These are phyloP conservation scores for Drosophila bifasciata DNA, from an alignment of 1,140 invertebrate species.

Conservation along the genomic window DNA sequence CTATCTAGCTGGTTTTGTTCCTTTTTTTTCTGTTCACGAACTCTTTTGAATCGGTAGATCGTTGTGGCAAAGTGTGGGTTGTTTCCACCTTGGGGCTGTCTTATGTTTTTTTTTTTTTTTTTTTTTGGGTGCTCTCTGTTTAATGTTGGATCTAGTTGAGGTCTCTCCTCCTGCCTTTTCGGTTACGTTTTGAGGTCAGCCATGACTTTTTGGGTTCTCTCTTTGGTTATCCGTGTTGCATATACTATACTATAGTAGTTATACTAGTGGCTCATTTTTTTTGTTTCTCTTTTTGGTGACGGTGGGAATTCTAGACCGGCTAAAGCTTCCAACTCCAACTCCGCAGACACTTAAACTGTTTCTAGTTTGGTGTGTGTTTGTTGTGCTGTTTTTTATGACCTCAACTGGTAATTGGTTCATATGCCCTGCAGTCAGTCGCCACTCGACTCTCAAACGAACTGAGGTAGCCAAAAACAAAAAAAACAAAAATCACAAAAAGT, in stretches of 20 bases:
- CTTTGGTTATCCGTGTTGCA: conserved; percentile 17
- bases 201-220: conserved; percentile 54
- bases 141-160: conserved; percentile 51
- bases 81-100: conserved; percentile 11
- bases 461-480: conserved; percentile 32
- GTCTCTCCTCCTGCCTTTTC: conserved; percentile 41
- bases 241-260: too few species aligned
- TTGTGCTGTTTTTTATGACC: conserved; percentile 67
- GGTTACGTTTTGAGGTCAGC: conserved; percentile 66
- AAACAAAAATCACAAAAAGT: conserved; percentile 34
- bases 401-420: conserved; percentile 74
- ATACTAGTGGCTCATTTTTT: conserved; percentile 10
- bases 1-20: conserved; percentile 26
- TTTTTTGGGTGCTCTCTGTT: conserved; percentile 43
- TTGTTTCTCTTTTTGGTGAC: conserved; percentile 23
- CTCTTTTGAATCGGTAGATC: conserved; percentile 69
- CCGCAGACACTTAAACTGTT: conserved; percentile 41
- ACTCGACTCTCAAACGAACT: conserved; percentile 15
- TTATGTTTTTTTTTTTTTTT: conserved; percentile 14
- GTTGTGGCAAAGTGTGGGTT: conserved; percentile 66
- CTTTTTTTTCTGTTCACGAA: conserved; percentile 46
- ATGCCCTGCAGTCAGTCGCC: conserved; percentile 64
- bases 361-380: conserved; percentile 34
- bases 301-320: conserved; percentile 68
- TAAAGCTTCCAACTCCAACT: conserved; percentile 2